Conservation (phyloP, 2,888 invertebrate genomes). For the Epinotia nisella region DNA sequence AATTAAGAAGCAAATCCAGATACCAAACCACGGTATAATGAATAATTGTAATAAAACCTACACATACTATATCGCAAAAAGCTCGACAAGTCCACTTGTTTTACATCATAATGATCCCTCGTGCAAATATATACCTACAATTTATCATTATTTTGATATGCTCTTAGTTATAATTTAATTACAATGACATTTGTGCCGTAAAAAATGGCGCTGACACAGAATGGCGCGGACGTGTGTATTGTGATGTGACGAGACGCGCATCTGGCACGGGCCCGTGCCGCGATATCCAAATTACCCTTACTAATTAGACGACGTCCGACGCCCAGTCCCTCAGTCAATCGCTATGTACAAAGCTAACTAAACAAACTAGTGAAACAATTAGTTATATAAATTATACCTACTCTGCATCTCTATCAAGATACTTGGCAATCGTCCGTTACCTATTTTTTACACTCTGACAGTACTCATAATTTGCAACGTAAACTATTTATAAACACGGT, state of each 20-base stretch:
- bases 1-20: too few species aligned
- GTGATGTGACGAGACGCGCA: background rate
- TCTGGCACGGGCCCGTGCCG: background rate
- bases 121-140: constrained; percentile 25
- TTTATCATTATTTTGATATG: constrained; percentile 32
- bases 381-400: constrained; percentile 19
- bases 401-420: constrained; percentile 1
- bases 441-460: constrained; percentile 15
- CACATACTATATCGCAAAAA: constrained; percentile 22
- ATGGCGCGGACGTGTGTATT: constrained; percentile 5
- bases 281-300: background rate
- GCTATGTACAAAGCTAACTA: constrained; percentile 27
- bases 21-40: background rate
- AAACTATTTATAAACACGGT: constrained; percentile 14
- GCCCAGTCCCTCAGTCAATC: constrained; percentile 8
- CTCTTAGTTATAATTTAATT: constrained; percentile 26
- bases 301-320: background rate
- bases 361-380: background rate
- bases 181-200: constrained; percentile 33
- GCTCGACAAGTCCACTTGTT: constrained; percentile 26
- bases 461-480: constrained; percentile 7
- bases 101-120: constrained; percentile 27
- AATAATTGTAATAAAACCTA: background rate
- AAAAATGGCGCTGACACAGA: background rate
- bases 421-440: constrained; percentile 20